These are phyloP conservation scores for Alaudala cheleensis DNA, from an alignment of 2,113 vertebrate genomes.

Conservation along the genomic window DNA sequence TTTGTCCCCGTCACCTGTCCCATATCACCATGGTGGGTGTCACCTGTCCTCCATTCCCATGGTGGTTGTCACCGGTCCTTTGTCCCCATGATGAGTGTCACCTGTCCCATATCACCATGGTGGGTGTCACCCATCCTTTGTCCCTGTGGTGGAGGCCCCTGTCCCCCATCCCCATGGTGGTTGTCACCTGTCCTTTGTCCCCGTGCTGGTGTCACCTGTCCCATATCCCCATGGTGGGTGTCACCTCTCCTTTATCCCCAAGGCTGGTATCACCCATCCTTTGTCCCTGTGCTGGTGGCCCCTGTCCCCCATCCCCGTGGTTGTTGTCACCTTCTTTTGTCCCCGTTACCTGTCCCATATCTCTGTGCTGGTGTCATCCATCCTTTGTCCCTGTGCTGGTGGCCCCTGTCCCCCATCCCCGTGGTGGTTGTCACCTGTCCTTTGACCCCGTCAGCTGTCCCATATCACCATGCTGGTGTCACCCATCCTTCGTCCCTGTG, in stretches of 20 bases:
- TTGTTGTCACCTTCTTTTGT: too few relatives aligned
- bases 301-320: too few relatives aligned
- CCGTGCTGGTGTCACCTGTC: too few relatives aligned
- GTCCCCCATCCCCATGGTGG: too few relatives aligned
- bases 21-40: accelerated
- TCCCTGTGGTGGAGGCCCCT: too few relatives aligned
- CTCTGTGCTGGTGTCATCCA: not conserved
- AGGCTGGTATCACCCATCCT: not conserved
- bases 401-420: not conserved
- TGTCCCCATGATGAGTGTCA: too few relatives aligned
- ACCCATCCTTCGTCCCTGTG: not conserved
- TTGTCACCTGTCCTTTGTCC: too few relatives aligned
- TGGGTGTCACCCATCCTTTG: not conserved
- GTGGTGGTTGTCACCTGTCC: not conserved
- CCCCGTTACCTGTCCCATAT: not conserved
- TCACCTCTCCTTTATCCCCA: too few relatives aligned
- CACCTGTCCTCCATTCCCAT: not conserved
- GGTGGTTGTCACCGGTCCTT: not conserved
- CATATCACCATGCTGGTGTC: not conserved
- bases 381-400: accelerated
- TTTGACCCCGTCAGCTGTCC: too few relatives aligned
- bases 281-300: too few relatives aligned
- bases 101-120: too few relatives aligned
- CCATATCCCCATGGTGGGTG: too few relatives aligned
- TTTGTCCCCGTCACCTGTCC: not conserved